These are phyloP conservation scores for Augochlorella aurata DNA, from an alignment of 2,888 invertebrate genomes.

Conservation along the genomic window DNA sequence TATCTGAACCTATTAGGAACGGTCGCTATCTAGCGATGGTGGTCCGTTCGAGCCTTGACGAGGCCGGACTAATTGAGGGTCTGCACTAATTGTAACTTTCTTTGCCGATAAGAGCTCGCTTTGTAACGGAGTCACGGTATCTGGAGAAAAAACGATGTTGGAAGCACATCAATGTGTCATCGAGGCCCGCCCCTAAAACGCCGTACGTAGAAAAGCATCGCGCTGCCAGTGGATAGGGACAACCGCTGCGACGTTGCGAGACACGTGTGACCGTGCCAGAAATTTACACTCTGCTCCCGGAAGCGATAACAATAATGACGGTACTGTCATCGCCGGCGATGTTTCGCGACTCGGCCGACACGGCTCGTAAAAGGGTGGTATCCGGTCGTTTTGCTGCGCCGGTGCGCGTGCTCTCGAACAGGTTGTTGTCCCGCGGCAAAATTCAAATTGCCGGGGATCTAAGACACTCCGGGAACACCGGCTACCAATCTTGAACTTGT, in stretches of 20 bases:
- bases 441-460: constrained; percentile 7
- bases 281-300: constrained; percentile 32
- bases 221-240: not conserved
- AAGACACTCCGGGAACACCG: not conserved
- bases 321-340: not conserved
- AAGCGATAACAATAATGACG: constrained; percentile 26
- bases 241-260: not conserved
- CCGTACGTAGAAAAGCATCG: not conserved
- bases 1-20: constrained; percentile 62
- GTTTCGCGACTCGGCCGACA: constrained; percentile 16
- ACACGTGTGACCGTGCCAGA: constrained; percentile 21
- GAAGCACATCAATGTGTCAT: not conserved
- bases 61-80: constrained; percentile 21
- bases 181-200: not conserved
- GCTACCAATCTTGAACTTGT: too few relatives aligned
- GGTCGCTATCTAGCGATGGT: constrained; percentile 10
- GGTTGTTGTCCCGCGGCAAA: constrained; percentile 40
- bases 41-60: constrained; percentile 14
- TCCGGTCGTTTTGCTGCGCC: constrained; percentile 20
- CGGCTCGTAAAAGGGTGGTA: constrained; percentile 16
- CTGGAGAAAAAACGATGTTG: not conserved
- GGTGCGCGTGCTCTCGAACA: constrained; percentile 36
- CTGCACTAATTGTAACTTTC: constrained; percentile 21
- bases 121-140: not conserved
- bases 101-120: constrained; percentile 14